A percentile compares a stretch with the other conserved stretches of the same genome.
These are phyloP conservation scores for Deilephila porcellus DNA, from an alignment of 2,888 invertebrate species.

Conservation along the genomic window DNA sequence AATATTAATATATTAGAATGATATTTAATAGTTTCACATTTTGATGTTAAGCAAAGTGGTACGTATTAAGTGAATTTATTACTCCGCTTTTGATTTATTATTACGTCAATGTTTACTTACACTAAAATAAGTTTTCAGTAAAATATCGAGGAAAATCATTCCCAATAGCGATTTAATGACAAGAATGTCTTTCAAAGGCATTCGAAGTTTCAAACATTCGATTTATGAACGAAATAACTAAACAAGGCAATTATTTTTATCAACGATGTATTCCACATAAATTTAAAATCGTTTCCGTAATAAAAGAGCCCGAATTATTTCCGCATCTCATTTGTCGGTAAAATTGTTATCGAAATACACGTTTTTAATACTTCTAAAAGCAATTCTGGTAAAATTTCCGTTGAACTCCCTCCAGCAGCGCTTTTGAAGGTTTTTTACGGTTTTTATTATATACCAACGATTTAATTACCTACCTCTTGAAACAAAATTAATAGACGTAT, in stretches of 20 bases:
- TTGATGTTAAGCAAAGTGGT: too few relatives aligned
- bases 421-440: neutral
- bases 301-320: slow-evolving; percentile 5
- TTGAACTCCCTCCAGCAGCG: neutral
- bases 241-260: neutral
- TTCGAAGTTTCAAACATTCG: too few relatives aligned
- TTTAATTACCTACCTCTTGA: neutral
- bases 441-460: neutral
- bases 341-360: neutral
- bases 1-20: too few relatives aligned
- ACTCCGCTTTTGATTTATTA: too few relatives aligned
- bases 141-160: too few relatives aligned
- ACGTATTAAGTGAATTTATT: too few relatives aligned
- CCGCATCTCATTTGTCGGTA: neutral
- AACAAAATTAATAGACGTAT: too few relatives aligned
- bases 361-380: neutral
- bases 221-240: neutral
- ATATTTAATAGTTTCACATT: too few relatives aligned
- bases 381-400: neutral
- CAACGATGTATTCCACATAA: neutral
- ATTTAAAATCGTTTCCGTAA: slow-evolving; percentile 8
- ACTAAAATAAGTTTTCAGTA: too few relatives aligned
- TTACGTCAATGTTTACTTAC: too few relatives aligned
- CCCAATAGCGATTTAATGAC: too few relatives aligned
- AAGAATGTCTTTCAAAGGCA: too few relatives aligned